phyloP scores from a whole-genome alignment of 2,113 vertebrate genomes.

The Oxygymnocypris stewartii region DNA sequence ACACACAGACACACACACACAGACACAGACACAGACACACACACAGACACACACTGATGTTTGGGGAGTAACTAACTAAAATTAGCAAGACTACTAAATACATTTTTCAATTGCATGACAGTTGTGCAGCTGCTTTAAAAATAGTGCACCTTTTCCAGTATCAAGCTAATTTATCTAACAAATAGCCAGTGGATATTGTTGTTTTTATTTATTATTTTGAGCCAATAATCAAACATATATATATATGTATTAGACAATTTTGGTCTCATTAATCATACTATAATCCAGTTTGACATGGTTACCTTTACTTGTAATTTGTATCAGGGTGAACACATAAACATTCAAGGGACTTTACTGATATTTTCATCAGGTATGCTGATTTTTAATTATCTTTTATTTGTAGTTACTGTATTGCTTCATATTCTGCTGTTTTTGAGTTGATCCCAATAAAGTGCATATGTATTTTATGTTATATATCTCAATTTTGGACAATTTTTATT shows the following conservation, averaged over 20 bases:
- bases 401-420: neutral
- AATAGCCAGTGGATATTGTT: neutral
- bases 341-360: neutral
- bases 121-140: neutral
- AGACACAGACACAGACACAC: no score
- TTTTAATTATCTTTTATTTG: neutral
- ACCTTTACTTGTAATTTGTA: neutral
- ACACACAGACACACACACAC: no score
- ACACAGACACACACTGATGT: neutral
- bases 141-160: neutral
- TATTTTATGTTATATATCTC: neutral
- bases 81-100: neutral
- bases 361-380: neutral
- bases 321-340: neutral
- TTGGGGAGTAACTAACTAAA: conserved; percentile 3
- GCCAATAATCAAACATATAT: neutral
- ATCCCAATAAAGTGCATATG: neutral
- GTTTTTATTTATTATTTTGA: neutral
- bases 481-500: neutral
- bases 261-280: neutral
- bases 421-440: neutral
- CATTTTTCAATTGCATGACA: neutral
- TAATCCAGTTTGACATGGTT: neutral
- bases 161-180: neutral
- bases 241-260: no score